Evolutionary conservation across 2,888 invertebrate genomes (phyloP), one percentile per base, ranked within the genome.

Genomic region (Acronicta aceris): DNA sequence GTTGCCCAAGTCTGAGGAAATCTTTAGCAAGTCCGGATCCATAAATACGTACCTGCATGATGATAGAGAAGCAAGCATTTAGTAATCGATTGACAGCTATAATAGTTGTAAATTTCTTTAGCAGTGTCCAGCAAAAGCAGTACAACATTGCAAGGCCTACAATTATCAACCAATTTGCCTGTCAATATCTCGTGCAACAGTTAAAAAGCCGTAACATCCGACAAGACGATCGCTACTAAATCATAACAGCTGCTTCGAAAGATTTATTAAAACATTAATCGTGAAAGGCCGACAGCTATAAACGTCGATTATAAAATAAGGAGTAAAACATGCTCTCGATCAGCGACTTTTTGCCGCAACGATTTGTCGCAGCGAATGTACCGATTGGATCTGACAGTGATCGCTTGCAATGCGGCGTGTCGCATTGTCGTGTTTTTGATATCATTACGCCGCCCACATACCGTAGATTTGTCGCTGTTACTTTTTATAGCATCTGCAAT

Each of bases 211-310:
- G 53, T 71, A 64, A 64, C 47, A 50, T 53, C 54, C 53, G 51
- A 57, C 42, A 30, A 42, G 48, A 51, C 21, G 49, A 62, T 42
- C 30, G 25, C 45, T 62, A 60, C 59, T 63, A 63, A 65, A 74
- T 71, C 68, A 75, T 69, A 75, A 63, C 65, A 71, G 57, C 45
- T 48, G 61, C 51, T 54, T 50, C 55, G 38, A 41, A 59, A 67
- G 75, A 74, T 74, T 71, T 71, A 74, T 71, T 61, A 57, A 74
- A 71, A 65, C 68, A 69, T 75, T 68, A 61, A 63, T 74, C 72
- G 53, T 55, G 50, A 41, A 52, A 33, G 57, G 4, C 41, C n/a
- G 69, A 57, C 65, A 54, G 54, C 60, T 52, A 48, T 60, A 65
- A 65, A 65, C 36, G 68, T 30, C 40, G 60, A 58, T 70, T 62